Evolutionary conservation across 2,797 vertebrate species (phyloP).

Genomic region (Microchirus variegatus): DNA sequence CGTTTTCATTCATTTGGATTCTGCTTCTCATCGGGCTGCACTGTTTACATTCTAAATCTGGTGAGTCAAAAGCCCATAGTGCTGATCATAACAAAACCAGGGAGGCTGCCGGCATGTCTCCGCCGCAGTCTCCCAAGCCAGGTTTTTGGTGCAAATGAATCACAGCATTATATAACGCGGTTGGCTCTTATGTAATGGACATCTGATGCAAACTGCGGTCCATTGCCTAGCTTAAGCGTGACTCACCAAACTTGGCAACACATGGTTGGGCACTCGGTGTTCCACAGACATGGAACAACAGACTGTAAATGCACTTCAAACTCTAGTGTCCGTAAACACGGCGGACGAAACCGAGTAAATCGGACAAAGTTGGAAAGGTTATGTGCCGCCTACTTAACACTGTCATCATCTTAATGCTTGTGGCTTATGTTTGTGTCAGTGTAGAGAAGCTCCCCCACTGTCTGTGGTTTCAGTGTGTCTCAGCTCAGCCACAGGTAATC

Average conservation of each 20-base stretch:
- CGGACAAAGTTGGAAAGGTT: neutral
- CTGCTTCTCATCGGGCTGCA: neutral
- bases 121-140: conserved; percentile 20
- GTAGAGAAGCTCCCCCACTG: conserved; percentile 14
- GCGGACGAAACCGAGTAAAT: neutral
- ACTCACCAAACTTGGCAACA: conserved; percentile 55
- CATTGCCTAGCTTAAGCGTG: conserved; percentile 37
- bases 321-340: neutral
- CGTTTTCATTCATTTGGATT: neutral
- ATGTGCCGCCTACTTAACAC: neutral
- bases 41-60: conserved; percentile 9
- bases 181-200: conserved; percentile 56
- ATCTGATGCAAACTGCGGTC: conserved; percentile 67
- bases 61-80: conserved; percentile 8
- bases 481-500: conserved; percentile 19
- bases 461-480: conserved; percentile 27
- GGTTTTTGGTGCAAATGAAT: conserved; percentile 58
- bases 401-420: conserved; percentile 11
- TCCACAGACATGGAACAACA: conserved; percentile 22
- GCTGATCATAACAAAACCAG: conserved; percentile 29
- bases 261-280: conserved; percentile 24
- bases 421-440: conserved; percentile 25
- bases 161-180: conserved; percentile 61
- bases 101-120: conserved; percentile 23
- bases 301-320: neutral